Base-by-base conservation (phyloP, 2,113 vertebrate species). In the Himantopus leucocephalus region DNA sequence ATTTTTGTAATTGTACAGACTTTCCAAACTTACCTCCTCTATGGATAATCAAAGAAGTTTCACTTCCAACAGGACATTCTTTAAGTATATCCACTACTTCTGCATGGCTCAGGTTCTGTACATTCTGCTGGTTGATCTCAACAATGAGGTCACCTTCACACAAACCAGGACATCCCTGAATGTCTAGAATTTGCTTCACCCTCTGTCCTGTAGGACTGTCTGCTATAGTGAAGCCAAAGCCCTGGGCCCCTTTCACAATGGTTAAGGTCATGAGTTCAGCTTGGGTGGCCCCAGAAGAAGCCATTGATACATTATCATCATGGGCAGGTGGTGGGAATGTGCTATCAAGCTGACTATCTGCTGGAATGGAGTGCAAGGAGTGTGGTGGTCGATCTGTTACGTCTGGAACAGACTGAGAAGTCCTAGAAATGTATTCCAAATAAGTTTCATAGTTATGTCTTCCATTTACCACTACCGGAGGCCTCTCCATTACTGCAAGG, bases 1-100 rank as follows among this genome's bases (percentile, higher is more conserved):
- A 97, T 95, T 96, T 96, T 94, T 9, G 85, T 94, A 97, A 97
- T 95, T 91, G 94, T 95, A 94, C 68, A 94, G 91, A 92, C 79
- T 79, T 98, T 95, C 96, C 95, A 93, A 94, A 97, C 98, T 98
- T 98, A 99, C 99, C 99, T 92, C 99, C 99, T 98, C 99, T 99
- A 97, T 99, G 99, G 90, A 99, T 99, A 98, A 99, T 98, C 98
- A 99, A 98, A 95, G 98, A 98, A 94, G 99, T 98, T 97, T 99
- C 99, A 12, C 98, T 98, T 97, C 99, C 99, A 82, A 99, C 97
- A 29, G 98, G 98, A 94, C 99, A 99, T 97, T 99, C 99, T 98
- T 99, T 99, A 73, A 99, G 99, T 96, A 99, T 99, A 98, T 99
- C 99, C 98, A 99, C 99, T 97, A 99, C 99, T 98, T 99, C 99